These are phyloP conservation scores for Nomada ferruginata DNA, from an alignment of 2,888 invertebrate species.

Conservation along the genomic window DNA sequence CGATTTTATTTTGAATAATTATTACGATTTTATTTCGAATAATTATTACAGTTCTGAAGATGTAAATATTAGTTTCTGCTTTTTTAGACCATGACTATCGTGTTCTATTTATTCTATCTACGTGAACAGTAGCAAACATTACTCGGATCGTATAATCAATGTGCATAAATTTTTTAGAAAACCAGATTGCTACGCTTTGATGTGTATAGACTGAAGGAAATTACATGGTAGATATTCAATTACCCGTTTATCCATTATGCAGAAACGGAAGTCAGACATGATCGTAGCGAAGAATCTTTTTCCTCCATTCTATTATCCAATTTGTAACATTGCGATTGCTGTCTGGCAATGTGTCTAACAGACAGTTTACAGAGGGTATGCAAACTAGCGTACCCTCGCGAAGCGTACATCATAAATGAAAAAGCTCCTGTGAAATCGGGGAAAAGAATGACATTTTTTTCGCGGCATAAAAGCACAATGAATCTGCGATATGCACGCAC, in stretches of 20 bases:
- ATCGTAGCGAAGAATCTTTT: neutral
- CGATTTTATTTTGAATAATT: neutral
- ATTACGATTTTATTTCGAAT: slow-evolving; percentile 2
- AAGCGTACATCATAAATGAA: slow-evolving; percentile 8
- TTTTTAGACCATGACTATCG: too few species aligned
- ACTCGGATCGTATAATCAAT: neutral
- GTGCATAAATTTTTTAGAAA: neutral
- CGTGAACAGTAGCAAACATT: neutral
- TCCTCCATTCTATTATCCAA: slow-evolving; percentile 17
- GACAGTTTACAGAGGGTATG: neutral
- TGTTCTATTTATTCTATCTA: neutral
- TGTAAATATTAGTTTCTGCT: neutral
- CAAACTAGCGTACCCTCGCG: neutral
- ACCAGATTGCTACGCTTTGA: neutral
- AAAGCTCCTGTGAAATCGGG: neutral
- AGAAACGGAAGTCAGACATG: slow-evolving; percentile 10
- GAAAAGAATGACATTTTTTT: neutral
- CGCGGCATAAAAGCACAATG: neutral
- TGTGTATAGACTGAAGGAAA: slow-evolving; percentile 13
- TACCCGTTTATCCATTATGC: slow-evolving; percentile 19
- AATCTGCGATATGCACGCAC: neutral
- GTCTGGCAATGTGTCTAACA: neutral
- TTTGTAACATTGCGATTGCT: neutral
- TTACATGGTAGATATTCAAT: slow-evolving; percentile 41
- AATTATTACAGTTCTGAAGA: neutral